Base-by-base conservation (phyloP, 1,140 invertebrate genomes). In the Augochlora pura region DNA sequence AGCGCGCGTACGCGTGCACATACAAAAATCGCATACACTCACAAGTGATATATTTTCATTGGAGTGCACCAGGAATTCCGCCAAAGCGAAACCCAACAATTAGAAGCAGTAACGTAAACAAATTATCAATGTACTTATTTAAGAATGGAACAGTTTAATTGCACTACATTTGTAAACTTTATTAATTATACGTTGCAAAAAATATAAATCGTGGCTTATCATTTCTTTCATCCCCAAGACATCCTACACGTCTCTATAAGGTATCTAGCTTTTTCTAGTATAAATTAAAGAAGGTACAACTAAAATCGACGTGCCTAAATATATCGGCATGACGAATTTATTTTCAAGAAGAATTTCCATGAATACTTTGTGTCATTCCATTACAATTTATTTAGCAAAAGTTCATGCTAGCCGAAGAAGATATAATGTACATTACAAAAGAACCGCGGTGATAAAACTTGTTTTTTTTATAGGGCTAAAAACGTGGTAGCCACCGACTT, bases 111-210 rank as follows among this genome's bases (percentile, higher is more conserved):
- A 77, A 69, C 38, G 18, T 69, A 77, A 57, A 63, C 59, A 77
- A 71, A 64, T 73, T 52, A 79, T 79, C 49, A 73, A 86, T 85
- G 77, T 85, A 82, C 78, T 85, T 87, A 81, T 63, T 86, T 83
- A 85, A 83, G 76, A 75, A 76, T 75, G 73, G 79, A 81, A 82
- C 76, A 71, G 63, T 85, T 84, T 73, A 70, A 85, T 83, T 86
- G 83, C 84, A 87, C 81, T 82, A 87, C 82, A 87, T 87, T 85
- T 87, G 84, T 87, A 87, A 87, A 87, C 86, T 87, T 87, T 87
- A 87, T 87, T 87, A 86, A 85, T 83, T 87, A 84, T 87, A 87
- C 86, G 84, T 87, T 87, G 81, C 77, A 80, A 85, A 84, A 83
- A 78, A 67, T 18, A 39, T 60, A 21, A 74, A 46, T 42, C 7